Evolutionary conservation across 2,797 vertebrate genomes (phyloP), one percentile per base, ranked within the genome.

Genomic region (Remorina albescens): DNA sequence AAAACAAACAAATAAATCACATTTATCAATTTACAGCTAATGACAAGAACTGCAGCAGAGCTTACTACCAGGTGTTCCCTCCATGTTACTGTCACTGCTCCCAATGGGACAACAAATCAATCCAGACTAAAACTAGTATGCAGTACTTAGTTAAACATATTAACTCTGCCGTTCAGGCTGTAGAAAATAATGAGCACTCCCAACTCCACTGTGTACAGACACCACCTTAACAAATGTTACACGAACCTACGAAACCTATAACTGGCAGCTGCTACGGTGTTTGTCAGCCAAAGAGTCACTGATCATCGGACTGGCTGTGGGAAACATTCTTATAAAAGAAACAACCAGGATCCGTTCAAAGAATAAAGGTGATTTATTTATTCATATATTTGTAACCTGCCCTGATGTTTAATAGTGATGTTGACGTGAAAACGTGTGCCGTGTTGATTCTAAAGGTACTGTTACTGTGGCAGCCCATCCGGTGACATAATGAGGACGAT

Each of bases 171-270:
- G n/a, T n/a, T n/a, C n/a, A n/a, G n/a, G n/a, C n/a, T n/a, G n/a
- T n/a, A n/a, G n/a, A n/a, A n/a, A n/a, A n/a, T n/a, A n/a, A n/a
- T n/a, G n/a, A n/a, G n/a, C n/a, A 6, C 39, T 6, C 44, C 18
- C 4, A 41, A 41, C 19, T 34, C 21, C 16, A 50, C 12, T 57
- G 68, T 56, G 42, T 67, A 25, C 46, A 49, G 30, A 72, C 58
- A 51, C 34, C 41, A 30, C 0, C 39, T 9, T 8, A 9, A 32
- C 36, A 71, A 25, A 70, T 67, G 61, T 51, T 28, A 13, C 65
- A 76, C 50, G 73, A 71, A 53, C 56, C 28, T 50, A 34, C 37
- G 23, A 82, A 65, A 47, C 63, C n/a, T 26, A 28, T n/a, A 46
- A 18, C 15, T 6, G 1, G 32, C 12, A 1, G 32, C 55, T 49